phyloP scores from a whole-genome alignment of 2,888 invertebrate genomes.

The Nemurella pictetii region DNA sequence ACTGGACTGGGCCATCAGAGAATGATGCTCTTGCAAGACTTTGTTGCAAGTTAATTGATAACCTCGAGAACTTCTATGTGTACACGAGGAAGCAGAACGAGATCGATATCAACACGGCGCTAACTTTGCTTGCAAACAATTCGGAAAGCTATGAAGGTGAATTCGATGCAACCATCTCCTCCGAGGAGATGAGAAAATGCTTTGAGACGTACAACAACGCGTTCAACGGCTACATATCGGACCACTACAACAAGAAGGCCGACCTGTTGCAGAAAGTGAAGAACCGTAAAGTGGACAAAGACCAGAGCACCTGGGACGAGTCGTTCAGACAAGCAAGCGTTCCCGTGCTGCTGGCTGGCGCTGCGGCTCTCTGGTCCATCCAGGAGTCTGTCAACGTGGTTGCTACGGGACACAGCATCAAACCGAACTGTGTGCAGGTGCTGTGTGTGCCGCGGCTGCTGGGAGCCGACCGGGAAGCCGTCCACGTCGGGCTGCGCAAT shows the following conservation, averaged over 20 bases:
- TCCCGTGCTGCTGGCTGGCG: not conserved
- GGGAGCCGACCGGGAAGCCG: not conserved
- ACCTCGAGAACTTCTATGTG: not conserved
- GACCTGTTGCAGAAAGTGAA: not conserved
- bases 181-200: not conserved
- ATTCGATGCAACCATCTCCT: not conserved
- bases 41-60: too few species aligned
- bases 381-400: not conserved
- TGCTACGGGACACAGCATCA: not conserved
- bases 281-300: too few species aligned
- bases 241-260: not conserved
- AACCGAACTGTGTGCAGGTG: not conserved
- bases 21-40: too few species aligned
- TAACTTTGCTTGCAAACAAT: not conserved
- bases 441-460: not conserved
- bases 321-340: not conserved
- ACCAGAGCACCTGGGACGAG: not conserved
- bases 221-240: not conserved
- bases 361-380: not conserved
- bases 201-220: not conserved
- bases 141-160: too few species aligned
- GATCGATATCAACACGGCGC: not conserved
- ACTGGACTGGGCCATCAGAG: too few species aligned
- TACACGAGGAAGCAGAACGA: not conserved
- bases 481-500: not conserved